A percentile compares a stretch with the other conserved stretches of the same genome.
Conservation (phyloP, 35 echinoderm and acorn worm species). For the Heliocidaris tuberculata region DNA sequence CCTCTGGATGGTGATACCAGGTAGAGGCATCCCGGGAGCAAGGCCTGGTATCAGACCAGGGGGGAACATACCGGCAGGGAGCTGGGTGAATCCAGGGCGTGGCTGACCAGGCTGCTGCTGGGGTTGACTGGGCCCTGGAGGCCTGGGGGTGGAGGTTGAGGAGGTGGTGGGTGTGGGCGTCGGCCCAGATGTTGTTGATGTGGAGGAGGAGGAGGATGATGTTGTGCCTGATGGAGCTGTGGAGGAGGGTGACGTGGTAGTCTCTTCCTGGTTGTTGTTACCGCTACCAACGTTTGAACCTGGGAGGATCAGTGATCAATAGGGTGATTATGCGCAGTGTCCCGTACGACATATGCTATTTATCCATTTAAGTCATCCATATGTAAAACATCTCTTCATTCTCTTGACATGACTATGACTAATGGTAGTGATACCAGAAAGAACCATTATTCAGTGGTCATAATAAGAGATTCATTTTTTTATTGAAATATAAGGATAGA, state of each 20-base stretch:
- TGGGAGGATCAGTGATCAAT: not conserved
- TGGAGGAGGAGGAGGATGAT: not conserved
- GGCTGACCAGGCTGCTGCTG: slow-evolving; percentile 29
- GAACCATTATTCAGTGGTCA: too few species aligned
- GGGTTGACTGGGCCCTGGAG: not conserved
- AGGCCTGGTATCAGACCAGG: slow-evolving; percentile 44
- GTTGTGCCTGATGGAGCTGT: not conserved
- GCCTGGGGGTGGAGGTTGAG: not conserved
- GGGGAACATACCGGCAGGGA: slow-evolving; percentile 19
- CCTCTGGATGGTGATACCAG: slow-evolving; percentile 22
- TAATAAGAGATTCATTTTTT: too few species aligned
- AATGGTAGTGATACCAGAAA: too few species aligned
- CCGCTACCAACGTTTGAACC: not conserved
- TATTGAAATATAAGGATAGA: too few species aligned
- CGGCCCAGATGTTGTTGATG: slow-evolving; percentile 29
- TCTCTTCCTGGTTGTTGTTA: slow-evolving; percentile 36
- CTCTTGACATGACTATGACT: too few species aligned
- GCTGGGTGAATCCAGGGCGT: not conserved
- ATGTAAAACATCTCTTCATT: too few species aligned
- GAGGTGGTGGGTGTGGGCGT: slow-evolving; percentile 33
- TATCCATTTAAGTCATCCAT: too few species aligned
- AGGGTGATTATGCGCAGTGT: not conserved
- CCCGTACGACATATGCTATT: too few species aligned
- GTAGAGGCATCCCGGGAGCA: slow-evolving; percentile 38
- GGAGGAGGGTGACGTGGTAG: not conserved